These are phyloP conservation scores for Callorhinus ursinus DNA, from an alignment of 2,113 vertebrate genomes.

Conservation along the genomic window DNA sequence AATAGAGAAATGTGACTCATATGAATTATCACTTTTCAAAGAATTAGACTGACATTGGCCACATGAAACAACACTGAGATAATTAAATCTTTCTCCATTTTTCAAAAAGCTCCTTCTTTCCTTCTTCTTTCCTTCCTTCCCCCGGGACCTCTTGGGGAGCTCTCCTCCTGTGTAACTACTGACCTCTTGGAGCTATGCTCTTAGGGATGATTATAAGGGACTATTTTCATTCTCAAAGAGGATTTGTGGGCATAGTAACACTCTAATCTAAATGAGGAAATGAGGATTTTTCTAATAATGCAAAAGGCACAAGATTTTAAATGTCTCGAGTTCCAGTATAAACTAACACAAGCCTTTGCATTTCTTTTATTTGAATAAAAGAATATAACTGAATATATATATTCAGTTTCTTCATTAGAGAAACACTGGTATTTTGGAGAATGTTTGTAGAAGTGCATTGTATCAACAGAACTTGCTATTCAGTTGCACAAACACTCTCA, in stretches of 20 bases:
- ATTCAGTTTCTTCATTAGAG: not conserved
- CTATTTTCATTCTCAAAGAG: not conserved
- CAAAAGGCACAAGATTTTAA: not conserved
- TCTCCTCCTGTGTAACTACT: not conserved
- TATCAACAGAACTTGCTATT: not conserved
- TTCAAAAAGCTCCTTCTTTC: not conserved
- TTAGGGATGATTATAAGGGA: not conserved
- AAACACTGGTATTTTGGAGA: not conserved
- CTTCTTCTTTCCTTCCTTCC: not conserved
- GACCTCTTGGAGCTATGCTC: not conserved
- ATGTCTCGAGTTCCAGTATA: not conserved
- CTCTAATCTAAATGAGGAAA: not conserved
- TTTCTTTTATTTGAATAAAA: not conserved
- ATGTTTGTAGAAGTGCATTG: not conserved
- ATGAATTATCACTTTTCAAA: not conserved
- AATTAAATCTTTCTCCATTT: not conserved
- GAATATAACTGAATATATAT: not conserved
- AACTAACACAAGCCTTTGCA: not conserved
- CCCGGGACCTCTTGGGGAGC: not conserved
- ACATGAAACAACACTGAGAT: not conserved
- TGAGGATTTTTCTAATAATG: not conserved
- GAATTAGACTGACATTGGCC: not conserved
- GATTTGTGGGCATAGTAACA: not conserved
- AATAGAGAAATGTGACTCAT: not conserved
- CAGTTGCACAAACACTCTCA: not conserved